phyloP scores from a whole-genome alignment of 30 jellyfish, hydroid and myxozoan species.

The Calvadosia cruxmelitensis region DNA sequence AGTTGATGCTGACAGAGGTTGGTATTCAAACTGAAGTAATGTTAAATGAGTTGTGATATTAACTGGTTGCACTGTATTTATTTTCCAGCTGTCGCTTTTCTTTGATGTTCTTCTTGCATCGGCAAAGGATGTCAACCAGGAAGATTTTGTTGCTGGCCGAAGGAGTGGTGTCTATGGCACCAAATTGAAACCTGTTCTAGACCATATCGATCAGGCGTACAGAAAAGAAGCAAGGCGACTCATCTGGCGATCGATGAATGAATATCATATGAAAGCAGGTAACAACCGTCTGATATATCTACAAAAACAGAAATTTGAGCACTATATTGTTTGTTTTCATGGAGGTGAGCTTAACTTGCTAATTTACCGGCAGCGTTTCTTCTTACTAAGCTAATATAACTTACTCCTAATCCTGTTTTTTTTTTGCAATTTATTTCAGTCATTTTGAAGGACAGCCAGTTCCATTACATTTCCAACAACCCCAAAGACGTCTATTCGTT shows the following conservation, averaged over 20 bases:
- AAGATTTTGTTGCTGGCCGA: constrained; percentile 71
- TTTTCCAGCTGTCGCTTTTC: constrained; percentile 79
- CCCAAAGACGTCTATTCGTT: constrained; percentile 14
- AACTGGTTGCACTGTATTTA: too few species aligned
- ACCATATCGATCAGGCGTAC: constrained; percentile 32
- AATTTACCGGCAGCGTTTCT: too few species aligned
- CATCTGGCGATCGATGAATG: constrained; percentile 61
- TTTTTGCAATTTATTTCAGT: constrained; percentile 16
- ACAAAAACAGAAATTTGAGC: too few species aligned
- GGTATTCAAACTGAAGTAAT: too few species aligned
- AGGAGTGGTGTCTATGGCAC: constrained; percentile 87
- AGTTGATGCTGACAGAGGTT: too few species aligned
- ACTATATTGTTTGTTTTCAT: too few species aligned
- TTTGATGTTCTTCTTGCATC: constrained; percentile 79
- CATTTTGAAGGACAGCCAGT: constrained; percentile 22
- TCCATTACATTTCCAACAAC: constrained; percentile 53
- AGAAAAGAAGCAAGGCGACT: constrained; percentile 60
- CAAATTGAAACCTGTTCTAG: constrained; percentile 50
- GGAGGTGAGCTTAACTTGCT: too few species aligned
- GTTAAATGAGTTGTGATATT: too few species aligned
- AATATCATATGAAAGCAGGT: constrained; percentile 77
- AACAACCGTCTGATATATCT: too few species aligned
- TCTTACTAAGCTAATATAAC: too few species aligned
- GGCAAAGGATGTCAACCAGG: constrained; percentile 60
- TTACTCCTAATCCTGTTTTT: too few species aligned